A percentile compares a stretch with the other conserved stretches of the same genome.
Conservation (phyloP, 2,888 invertebrate genomes). For the Dryomyza anilis region DNA sequence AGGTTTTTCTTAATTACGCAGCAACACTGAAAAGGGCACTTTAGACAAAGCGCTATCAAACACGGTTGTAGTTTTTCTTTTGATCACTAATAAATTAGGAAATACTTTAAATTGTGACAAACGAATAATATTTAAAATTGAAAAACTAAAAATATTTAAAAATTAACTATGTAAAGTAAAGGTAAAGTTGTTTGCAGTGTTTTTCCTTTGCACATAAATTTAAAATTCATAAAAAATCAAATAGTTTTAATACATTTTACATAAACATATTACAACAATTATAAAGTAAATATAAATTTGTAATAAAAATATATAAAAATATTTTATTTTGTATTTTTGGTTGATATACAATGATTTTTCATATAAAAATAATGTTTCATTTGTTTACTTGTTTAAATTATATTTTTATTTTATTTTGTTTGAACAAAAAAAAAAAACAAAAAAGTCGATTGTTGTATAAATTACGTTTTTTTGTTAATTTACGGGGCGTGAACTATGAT, state of each 20-base stretch:
- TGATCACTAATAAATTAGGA: background rate
- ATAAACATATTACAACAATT: conserved; percentile 21
- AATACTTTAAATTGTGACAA: background rate
- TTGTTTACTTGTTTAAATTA: conserved; percentile 45
- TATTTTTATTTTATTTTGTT: conserved; percentile 6
- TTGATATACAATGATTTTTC: conserved; percentile 5
- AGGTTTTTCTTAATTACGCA: background rate
- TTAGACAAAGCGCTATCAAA: too few species aligned
- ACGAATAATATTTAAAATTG: background rate
- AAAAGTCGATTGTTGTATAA: conserved; percentile 5
- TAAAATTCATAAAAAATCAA: conserved; percentile 18
- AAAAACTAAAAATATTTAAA: background rate
- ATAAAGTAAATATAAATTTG: conserved; percentile 16
- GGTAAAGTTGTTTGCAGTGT: conserved; percentile 41
- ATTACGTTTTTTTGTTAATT: conserved; percentile 8
- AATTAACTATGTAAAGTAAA: background rate
- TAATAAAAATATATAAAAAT: conserved; percentile 16
- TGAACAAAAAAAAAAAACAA: too few species aligned
- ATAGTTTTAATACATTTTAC: conserved; percentile 6
- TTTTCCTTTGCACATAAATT: conserved; percentile 35
- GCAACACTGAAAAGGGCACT: too few species aligned
- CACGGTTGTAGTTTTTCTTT: background rate
- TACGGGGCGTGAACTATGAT: too few species aligned
- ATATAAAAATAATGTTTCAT: conserved; percentile 38
- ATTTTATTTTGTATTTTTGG: conserved; percentile 25